These are phyloP conservation scores for Epinephelus lanceolatus DNA, from an alignment of 2,113 vertebrate genomes.

Conservation along the genomic window DNA sequence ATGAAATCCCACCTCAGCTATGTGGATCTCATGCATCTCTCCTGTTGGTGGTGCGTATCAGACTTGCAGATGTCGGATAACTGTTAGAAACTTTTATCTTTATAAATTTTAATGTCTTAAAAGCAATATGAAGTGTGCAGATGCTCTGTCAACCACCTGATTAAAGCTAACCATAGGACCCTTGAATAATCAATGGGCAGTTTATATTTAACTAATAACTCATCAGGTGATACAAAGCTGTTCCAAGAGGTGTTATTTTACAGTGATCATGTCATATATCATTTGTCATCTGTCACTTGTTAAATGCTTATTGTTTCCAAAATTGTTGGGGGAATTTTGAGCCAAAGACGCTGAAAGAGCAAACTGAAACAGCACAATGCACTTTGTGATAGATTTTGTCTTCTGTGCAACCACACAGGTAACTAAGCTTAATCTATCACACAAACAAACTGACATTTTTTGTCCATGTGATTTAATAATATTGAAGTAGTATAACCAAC, in stretches of 20 bases:
- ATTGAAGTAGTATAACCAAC: background rate
- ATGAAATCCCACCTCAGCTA: background rate
- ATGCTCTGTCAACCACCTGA: background rate
- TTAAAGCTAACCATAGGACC: background rate
- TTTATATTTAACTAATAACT: background rate
- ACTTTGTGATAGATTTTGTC: constrained; percentile 5
- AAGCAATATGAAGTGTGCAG: constrained; percentile 9
- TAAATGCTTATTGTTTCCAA: background rate
- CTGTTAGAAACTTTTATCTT: background rate
- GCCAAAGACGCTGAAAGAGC: constrained; percentile 9
- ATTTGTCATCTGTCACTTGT: background rate
- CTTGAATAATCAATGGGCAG: background rate
- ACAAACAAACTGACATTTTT: background rate
- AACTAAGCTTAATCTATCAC: background rate
- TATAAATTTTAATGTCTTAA: background rate
- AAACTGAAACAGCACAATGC: constrained; percentile 6
- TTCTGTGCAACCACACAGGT: background rate
- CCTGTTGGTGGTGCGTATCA: background rate
- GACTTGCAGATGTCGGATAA: background rate
- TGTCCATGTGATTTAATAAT: background rate
- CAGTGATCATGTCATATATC: background rate
- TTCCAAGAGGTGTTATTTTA: background rate
- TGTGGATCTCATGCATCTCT: background rate
- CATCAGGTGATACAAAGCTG: background rate
- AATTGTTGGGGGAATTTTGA: background rate